Conservation (phyloP, 1,140 invertebrate species). For the Carposina sasakii region DNA sequence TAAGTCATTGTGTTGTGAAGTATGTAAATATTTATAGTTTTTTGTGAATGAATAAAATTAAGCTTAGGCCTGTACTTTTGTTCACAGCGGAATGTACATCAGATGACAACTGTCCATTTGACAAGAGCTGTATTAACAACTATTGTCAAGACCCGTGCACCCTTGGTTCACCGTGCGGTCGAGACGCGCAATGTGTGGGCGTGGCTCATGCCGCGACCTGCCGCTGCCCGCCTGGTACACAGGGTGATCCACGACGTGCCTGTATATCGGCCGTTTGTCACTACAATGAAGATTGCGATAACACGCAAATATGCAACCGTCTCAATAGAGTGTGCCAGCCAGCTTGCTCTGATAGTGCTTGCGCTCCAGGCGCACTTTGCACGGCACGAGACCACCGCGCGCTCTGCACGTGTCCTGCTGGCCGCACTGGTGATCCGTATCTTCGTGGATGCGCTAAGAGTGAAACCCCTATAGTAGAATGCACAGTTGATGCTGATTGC, state of each 20-base stretch:
- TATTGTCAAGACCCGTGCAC: constrained; percentile 87
- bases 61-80: constrained; percentile 16
- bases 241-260: constrained; percentile 86
- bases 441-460: constrained; percentile 76
- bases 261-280: constrained; percentile 89
- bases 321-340: constrained; percentile 87
- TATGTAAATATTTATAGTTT: too few species aligned
- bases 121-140: constrained; percentile 85
- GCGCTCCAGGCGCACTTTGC: constrained; percentile 84
- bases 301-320: constrained; percentile 88
- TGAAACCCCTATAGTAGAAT: constrained; percentile 74
- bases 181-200: constrained; percentile 83
- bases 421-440: constrained; percentile 86
- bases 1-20: too few species aligned
- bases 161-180: constrained; percentile 79
- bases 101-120: constrained; percentile 89
- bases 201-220: constrained; percentile 85
- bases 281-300: constrained; percentile 91
- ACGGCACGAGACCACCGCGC: constrained; percentile 83
- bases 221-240: constrained; percentile 86
- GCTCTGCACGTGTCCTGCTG: constrained; percentile 82
- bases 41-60: too few species aligned
- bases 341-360: constrained; percentile 85
- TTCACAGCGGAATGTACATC: constrained; percentile 85
- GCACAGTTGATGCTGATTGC: constrained; percentile 84